phyloP scores from a whole-genome alignment of 2,888 invertebrate genomes.

The Cremastinae sp. region DNA sequence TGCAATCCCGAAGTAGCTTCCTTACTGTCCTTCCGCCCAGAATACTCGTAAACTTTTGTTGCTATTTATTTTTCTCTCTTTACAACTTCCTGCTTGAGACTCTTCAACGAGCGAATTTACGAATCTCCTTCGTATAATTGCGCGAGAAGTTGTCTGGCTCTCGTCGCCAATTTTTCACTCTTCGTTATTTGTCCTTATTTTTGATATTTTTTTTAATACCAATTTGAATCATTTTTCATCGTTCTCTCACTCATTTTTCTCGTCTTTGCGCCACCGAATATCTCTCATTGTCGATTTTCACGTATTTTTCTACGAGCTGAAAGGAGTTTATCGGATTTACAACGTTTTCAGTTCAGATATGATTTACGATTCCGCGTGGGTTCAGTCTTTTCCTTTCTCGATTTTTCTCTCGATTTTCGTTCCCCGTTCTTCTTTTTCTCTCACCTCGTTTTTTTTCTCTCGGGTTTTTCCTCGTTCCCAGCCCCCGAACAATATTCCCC shows the following conservation, averaged over 20 bases:
- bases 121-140: not conserved
- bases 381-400: constrained; percentile 16
- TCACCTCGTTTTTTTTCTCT: constrained; percentile 7
- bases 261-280: not conserved
- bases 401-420: too few relatives aligned
- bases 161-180: too few relatives aligned
- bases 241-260: too few relatives aligned
- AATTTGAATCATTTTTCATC: too few relatives aligned
- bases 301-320: not conserved
- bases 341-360: constrained; percentile 41
- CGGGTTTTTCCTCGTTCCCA: not conserved
- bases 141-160: too few relatives aligned
- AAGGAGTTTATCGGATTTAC: constrained; percentile 35
- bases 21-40: not conserved
- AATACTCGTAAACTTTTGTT: constrained; percentile 19
- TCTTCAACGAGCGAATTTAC: not conserved
- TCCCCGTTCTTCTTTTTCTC: too few relatives aligned
- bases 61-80: not conserved
- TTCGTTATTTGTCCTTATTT: too few relatives aligned
- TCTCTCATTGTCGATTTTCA: not conserved
- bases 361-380: constrained; percentile 38
- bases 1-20: not conserved
- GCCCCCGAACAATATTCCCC: not conserved
- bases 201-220: too few relatives aligned
- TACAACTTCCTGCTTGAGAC: not conserved